Base-by-base conservation (phyloP, 64 coral and sea anemone genomes). In the Platygyra sinensis region DNA sequence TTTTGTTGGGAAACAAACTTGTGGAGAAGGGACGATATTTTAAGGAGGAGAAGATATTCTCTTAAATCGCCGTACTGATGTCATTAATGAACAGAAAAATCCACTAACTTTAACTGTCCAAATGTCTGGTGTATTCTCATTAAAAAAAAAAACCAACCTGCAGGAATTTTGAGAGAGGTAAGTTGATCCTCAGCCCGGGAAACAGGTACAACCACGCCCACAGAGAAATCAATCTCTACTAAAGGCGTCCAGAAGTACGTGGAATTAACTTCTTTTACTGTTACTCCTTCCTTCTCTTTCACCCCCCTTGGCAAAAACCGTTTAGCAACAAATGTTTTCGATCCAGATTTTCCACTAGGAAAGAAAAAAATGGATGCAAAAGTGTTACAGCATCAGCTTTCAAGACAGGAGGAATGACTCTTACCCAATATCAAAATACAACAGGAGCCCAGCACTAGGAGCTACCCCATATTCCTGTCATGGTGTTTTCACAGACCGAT, bases 231-330 rank as follows among this genome's bases (percentile, higher is more conserved):
- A 28, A 87, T 94, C 1, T 25, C 72, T 11, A 69, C 79, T 19
- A 94, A n/a, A 10, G 42, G 69, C 2, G 57, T 79, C 92, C 92
- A 94, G 38, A 52, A 25, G n/a, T 94, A 94, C 0, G 80, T 94
- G 25, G 92, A 77, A 28, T 94, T 94, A 29, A 94, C 63, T 16
- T 71, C 49, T 27, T 78, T 30, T 5, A 89, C 80, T 89, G 15
- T 76, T 52, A 94, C 92, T 42, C 92, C 92, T 36, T 89, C 79
- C 11, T 90, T 77, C 51, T 78, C 74, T 27, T 72, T 62, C 0
- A 72, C 92, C 8, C 87, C 92, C 33, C 92, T 79, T 75, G 92
- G 59, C 25, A 94, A 46, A 74, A 89, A 90, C 49, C 92, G 71
- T 36, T 89, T 89, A 27, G 87, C 60, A 27, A 94, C 28, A 67